phyloP scores from a whole-genome alignment of 2,797 vertebrate genomes.

The Neostethus bicornis region DNA sequence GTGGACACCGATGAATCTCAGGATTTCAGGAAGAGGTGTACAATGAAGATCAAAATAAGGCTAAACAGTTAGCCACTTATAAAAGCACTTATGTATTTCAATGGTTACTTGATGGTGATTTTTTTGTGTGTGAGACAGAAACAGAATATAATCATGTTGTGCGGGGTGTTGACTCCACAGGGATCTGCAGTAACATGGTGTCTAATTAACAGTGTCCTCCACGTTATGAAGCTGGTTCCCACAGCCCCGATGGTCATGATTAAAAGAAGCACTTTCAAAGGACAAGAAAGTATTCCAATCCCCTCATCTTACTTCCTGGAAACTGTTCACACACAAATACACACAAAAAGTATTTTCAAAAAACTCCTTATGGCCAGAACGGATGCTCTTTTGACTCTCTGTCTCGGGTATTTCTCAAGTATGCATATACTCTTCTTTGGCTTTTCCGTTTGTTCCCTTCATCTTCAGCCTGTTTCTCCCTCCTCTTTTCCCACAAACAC shows the following conservation, averaged over 20 bases:
- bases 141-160: conserved; percentile 44
- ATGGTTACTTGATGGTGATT: conserved; percentile 10
- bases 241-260: conserved; percentile 71
- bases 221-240: conserved; percentile 60
- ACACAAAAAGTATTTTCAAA: conserved; percentile 7
- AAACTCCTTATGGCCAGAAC: conserved; percentile 69
- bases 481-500: conserved; percentile 47
- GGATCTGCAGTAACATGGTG: conserved; percentile 70
- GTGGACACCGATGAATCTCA: too few relatives aligned
- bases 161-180: conserved; percentile 70
- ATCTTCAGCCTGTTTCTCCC: conserved; percentile 45
- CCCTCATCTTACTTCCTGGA: conserved; percentile 68
- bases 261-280: conserved; percentile 75
- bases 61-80: conserved; percentile 2
- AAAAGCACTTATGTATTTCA: conserved; percentile 16
- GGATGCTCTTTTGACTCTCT: conserved; percentile 61
- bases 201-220: conserved; percentile 78
- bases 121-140: conserved; percentile 37
- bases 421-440: conserved; percentile 26
- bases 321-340: conserved; percentile 54
- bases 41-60: conserved; percentile 1
- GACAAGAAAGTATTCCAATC: conserved; percentile 62
- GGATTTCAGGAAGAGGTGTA: too few relatives aligned
- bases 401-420: conserved; percentile 47
- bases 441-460: conserved; percentile 55